Evolutionary conservation across 2,888 invertebrate genomes (phyloP).

Genomic region (Dynastes tityus): DNA sequence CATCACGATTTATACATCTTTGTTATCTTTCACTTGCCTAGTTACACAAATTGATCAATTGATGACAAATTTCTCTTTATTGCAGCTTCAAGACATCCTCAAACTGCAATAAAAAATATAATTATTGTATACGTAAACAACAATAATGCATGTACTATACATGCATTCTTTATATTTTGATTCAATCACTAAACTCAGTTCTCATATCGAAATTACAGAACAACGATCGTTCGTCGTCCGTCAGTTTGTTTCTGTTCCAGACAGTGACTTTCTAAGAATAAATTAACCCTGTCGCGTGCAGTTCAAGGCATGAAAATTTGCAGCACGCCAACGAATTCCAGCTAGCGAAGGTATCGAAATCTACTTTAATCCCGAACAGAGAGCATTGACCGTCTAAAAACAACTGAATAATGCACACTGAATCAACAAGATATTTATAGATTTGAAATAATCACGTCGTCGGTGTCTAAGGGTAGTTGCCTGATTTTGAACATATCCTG

Average conservation of each 20-base stretch:
- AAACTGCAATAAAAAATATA: too few species aligned
- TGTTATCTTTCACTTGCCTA: too few species aligned
- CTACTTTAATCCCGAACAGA: conserved; percentile 60
- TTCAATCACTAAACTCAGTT: neutral
- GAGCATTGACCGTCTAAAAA: conserved; percentile 66
- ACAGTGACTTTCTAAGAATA: conserved; percentile 60
- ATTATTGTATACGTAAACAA: too few species aligned
- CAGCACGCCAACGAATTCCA: conserved; percentile 64
- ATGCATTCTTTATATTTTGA: neutral
- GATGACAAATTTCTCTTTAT: too few species aligned
- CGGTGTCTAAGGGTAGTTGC: conserved; percentile 40
- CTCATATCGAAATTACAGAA: neutral
- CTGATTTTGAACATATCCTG: neutral
- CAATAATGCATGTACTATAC: too few species aligned
- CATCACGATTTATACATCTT: too few species aligned
- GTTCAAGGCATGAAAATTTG: conserved; percentile 64
- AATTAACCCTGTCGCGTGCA: conserved; percentile 64
- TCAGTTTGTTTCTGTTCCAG: conserved; percentile 50
- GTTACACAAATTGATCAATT: too few species aligned
- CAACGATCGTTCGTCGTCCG: conserved; percentile 20
- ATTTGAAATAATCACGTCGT: conserved; percentile 53
- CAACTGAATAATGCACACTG: conserved; percentile 63
- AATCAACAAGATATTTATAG: conserved; percentile 65
- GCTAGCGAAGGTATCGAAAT: conserved; percentile 59
- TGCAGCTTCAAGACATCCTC: too few species aligned